Base-by-base conservation (phyloP, 2,888 invertebrate genomes). In the Phrixothrix hirtus region DNA sequence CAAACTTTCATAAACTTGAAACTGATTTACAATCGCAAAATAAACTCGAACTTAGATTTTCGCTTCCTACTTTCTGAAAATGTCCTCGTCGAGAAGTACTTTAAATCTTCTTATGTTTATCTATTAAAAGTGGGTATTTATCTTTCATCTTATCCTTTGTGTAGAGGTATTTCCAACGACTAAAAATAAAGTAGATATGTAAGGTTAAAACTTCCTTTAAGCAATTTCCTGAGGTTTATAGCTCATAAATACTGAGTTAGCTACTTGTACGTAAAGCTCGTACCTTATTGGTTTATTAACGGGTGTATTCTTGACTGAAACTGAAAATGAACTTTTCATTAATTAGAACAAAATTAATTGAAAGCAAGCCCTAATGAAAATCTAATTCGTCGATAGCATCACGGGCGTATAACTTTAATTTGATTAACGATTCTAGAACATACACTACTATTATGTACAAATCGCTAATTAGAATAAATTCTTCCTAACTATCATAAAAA, bases 201-300 rank as follows among this genome's bases (percentile, higher is more conserved):
- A 29, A 41, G 46, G 46, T 37, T 49, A 41, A 43, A 55, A 38
- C 43, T 47, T 46, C 46, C 32, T 31, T 37, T 46, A 43, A 45
- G 45, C 35, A 46, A 30, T 41, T 45, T 43, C 37, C 13, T 15
- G 27, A 44, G 37, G 38, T 51, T 55, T 55, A 51, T 51, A 27
- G 49, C 27, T 55, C 55, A 43, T 55, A 55, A 55, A 55, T 51
- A 46, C 38, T 11, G 34, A 41, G 42, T 42, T 51, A 41, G 46
- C 42, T 51, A 38, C 30, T 30, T 30, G 29, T 27, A 30, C 35
- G 29, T 31, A 35, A 27, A 30, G 21, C 14, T 11, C 13, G 37
- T 11, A 26, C 15, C 15, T 14, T 44, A 44, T 44, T 44, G 29
- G 44, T 27, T 35, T 35, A 36, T 44, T 44, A 36, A 43, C 11